Conservation (phyloP, 92 coral and sea anemone genomes). For the Micromussa lordhowensis region DNA sequence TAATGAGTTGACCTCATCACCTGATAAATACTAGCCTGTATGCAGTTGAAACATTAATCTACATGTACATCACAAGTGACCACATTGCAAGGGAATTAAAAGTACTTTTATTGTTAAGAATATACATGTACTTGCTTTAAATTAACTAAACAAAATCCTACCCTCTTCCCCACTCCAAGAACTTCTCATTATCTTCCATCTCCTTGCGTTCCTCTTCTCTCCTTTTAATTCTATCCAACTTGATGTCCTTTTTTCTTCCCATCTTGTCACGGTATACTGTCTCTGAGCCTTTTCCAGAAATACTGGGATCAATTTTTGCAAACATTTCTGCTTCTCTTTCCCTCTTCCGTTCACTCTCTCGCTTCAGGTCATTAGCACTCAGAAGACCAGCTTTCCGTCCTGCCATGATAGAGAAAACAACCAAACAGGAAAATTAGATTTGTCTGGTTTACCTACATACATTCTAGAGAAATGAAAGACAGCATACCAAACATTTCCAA, state of each 20-base stretch:
- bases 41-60: too few relatives aligned
- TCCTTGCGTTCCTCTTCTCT: conserved; percentile 86
- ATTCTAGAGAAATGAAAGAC: not conserved
- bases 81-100: too few relatives aligned
- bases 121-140: not conserved
- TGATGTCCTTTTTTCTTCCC: conserved; percentile 83
- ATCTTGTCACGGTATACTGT: conserved; percentile 92
- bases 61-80: too few relatives aligned
- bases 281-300: conserved; percentile 83
- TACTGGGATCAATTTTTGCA: conserved; percentile 74
- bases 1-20: too few relatives aligned
- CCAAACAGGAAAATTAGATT: not conserved
- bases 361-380: conserved; percentile 78
- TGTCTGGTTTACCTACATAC: not conserved
- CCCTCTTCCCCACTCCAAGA: conserved; percentile 97
- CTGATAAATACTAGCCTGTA: too few relatives aligned
- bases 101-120: too few relatives aligned
- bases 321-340: conserved; percentile 82
- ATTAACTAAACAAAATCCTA: conserved; percentile 25
- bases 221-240: conserved; percentile 76
- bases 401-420: conserved; percentile 1
- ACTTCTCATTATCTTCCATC: conserved; percentile 87
- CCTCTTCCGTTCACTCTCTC: conserved; percentile 69
- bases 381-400: conserved; percentile 90
- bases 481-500: too few relatives aligned